A percentile compares a stretch with the other conserved stretches of the same genome.
Conservation (phyloP, 30 jellyfish, hydroid and myxozoan genomes). For the Pseudorhiza aurosa region DNA sequence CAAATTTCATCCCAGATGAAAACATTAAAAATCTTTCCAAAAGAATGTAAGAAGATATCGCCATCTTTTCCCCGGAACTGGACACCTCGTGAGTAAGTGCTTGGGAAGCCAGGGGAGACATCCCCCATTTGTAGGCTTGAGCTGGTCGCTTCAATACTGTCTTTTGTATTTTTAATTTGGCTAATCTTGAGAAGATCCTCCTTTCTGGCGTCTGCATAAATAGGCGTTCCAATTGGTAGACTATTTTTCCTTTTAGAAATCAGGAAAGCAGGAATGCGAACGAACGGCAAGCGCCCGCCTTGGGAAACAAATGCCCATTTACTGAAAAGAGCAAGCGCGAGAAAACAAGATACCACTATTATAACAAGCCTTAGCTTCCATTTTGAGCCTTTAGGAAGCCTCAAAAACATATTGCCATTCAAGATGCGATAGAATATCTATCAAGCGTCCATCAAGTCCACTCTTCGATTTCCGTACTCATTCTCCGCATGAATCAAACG, state of each 20-base stretch:
- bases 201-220: slow-evolving; percentile 33
- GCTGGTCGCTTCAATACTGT: not conserved
- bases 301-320: slow-evolving; percentile 23
- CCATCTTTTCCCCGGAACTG: slow-evolving; percentile 13
- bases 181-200: slow-evolving; percentile 2
- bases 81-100: not conserved
- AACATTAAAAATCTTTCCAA: slow-evolving; percentile 38
- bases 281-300: slow-evolving; percentile 25
- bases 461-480: too few species aligned
- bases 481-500: too few species aligned
- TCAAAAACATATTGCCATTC: slow-evolving; percentile 13
- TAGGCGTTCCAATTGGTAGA: slow-evolving; percentile 24
- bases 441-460: too few species aligned
- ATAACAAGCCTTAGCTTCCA: slow-evolving; percentile 30
- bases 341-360: slow-evolving; percentile 3
- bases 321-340: slow-evolving; percentile 8
- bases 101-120: not conserved
- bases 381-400: slow-evolving; percentile 36
- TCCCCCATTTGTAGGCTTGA: not conserved
- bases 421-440: too few species aligned
- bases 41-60: slow-evolving; percentile 5
- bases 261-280: slow-evolving; percentile 51
- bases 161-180: not conserved
- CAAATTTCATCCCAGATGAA: slow-evolving; percentile 90
- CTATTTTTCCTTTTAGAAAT: slow-evolving; percentile 13